These are phyloP conservation scores for Sebastolobus alascanus DNA, from an alignment of 2,797 vertebrate genomes.

Conservation along the genomic window DNA sequence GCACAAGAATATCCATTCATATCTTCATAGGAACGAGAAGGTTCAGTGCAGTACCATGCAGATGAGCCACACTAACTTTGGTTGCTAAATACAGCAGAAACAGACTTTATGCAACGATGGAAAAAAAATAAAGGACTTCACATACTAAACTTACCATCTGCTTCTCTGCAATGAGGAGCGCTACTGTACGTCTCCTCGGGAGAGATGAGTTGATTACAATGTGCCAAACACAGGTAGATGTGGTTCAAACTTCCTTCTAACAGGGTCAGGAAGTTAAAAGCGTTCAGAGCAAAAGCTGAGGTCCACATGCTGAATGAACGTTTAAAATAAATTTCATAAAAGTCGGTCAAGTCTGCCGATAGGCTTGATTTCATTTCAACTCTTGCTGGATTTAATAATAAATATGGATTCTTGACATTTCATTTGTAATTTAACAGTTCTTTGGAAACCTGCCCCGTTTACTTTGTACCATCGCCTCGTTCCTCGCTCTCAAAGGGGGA, in stretches of 20 bases:
- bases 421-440: background rate
- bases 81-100: constrained; percentile 66
- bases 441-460: constrained; percentile 12
- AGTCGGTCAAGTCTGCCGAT: background rate
- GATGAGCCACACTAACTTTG: constrained; percentile 54
- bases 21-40: constrained; percentile 14
- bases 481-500: background rate
- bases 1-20: constrained; percentile 42
- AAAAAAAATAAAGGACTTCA: constrained; percentile 5
- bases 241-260: constrained; percentile 8
- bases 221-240: constrained; percentile 14
- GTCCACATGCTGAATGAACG: background rate
- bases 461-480: background rate
- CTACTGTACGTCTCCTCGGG: constrained; percentile 12
- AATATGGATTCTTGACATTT: background rate
- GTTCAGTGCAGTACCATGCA: constrained; percentile 53
- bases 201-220: constrained; percentile 2
- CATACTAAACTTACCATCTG: background rate
- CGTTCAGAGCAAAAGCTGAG: background rate
- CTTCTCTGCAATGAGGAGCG: constrained; percentile 14
- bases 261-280: background rate
- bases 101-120: constrained; percentile 45
- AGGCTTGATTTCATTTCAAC: background rate
- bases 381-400: background rate
- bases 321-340: background rate